Conservation (phyloP, 2,888 invertebrate species). For the Nephrotoma flavescens region DNA sequence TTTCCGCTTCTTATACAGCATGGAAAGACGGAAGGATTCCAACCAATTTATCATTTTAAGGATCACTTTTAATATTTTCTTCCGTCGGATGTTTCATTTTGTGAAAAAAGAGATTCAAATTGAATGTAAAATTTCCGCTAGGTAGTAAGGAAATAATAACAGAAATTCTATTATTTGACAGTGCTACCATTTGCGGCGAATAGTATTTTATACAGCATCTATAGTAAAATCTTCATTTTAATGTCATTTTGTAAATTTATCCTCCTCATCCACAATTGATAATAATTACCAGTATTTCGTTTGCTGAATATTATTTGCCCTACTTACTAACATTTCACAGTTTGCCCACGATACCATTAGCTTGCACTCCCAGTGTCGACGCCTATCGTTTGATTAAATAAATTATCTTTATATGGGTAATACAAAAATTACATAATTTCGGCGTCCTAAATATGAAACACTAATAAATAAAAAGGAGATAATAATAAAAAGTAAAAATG, state of each 20-base stretch:
- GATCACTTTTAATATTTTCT: too few relatives aligned
- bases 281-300: not conserved
- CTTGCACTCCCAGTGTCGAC: not conserved
- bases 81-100: too few relatives aligned
- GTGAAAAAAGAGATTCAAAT: too few relatives aligned
- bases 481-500: not conserved
- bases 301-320: not conserved
- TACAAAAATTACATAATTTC: not conserved
- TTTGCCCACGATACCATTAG: not conserved
- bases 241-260: not conserved
- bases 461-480: not conserved
- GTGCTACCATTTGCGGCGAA: too few relatives aligned
- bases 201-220: too few relatives aligned
- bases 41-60: too few relatives aligned
- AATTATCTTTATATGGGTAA: not conserved
- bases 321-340: not conserved
- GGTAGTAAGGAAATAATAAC: too few relatives aligned
- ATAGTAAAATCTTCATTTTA: too few relatives aligned
- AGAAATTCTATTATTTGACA: too few relatives aligned
- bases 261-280: not conserved
- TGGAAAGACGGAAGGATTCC: too few relatives aligned
- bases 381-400: not conserved
- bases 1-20: too few relatives aligned
- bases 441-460: not conserved
- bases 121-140: too few relatives aligned